Percentiles rank a stretch among this genome's conserved stretches.
Evolutionary conservation across 2,797 vertebrate genomes (phyloP).

Genomic region (Notamacropus eugenii): DNA sequence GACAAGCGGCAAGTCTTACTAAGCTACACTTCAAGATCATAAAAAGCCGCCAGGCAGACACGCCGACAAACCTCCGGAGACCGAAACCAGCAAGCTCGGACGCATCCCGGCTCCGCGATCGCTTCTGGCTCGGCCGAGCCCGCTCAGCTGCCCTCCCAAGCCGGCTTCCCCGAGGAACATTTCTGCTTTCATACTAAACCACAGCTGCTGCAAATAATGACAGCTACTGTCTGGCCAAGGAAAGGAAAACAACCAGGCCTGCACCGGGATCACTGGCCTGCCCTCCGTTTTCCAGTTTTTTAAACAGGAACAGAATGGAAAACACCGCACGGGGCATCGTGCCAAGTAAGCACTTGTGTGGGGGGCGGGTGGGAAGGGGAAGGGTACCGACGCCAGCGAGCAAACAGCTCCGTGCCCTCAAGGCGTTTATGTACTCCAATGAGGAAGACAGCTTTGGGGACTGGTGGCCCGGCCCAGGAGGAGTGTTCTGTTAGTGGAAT

Average conservation of each 20-base stretch:
- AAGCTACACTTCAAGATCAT: conserved; percentile 56
- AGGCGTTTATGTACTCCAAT: not conserved
- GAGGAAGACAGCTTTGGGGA: not conserved
- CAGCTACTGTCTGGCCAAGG: conserved; percentile 45
- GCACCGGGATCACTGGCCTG: not conserved
- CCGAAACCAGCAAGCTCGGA: conserved; percentile 61
- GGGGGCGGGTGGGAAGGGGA: not conserved
- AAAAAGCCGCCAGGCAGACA: conserved; percentile 61
- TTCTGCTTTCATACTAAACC: conserved; percentile 55
- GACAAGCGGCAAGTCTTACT: conserved; percentile 34
- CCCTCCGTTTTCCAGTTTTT: not conserved
- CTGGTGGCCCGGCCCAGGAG: not conserved
- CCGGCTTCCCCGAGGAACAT: not conserved
- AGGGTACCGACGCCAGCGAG: not conserved
- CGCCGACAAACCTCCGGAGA: conserved; percentile 42
- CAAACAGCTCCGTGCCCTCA: not conserved
- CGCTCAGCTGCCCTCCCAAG: conserved; percentile 41
- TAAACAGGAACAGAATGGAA: not conserved
- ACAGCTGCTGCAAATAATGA: conserved; percentile 68
- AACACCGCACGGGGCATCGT: fast-evolving
- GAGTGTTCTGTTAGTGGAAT: not conserved
- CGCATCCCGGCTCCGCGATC: not conserved
- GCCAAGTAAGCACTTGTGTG: not conserved
- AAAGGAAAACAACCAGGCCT: conserved; percentile 25
- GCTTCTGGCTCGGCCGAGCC: not conserved